These are phyloP conservation scores for Carassius carassius DNA, from an alignment of 2,113 vertebrate genomes.

Conservation along the genomic window DNA sequence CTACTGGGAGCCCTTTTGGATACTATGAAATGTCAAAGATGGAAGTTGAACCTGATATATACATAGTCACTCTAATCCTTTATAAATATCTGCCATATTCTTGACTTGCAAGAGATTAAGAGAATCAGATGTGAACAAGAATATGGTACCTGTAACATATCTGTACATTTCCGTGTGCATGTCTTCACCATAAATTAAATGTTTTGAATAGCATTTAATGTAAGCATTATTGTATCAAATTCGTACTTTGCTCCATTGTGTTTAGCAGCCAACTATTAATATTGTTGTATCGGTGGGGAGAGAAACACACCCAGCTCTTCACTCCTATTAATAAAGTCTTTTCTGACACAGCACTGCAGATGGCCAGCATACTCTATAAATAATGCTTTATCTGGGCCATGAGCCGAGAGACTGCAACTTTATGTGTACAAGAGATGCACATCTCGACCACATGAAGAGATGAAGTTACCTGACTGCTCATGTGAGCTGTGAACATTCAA, in stretches of 20 bases:
- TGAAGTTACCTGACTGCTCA: neutral
- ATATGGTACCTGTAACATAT: neutral
- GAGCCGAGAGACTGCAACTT: conserved; percentile 22
- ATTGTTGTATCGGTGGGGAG: conserved; percentile 16
- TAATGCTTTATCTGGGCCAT: conserved; percentile 62
- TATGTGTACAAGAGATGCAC: conserved; percentile 25
- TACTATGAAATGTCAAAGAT: neutral
- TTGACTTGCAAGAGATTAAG: neutral
- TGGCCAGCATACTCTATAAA: conserved; percentile 67
- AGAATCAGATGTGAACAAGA: neutral
- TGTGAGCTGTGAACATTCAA: conserved; percentile 7
- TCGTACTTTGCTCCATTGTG: neutral
- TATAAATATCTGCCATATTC: neutral
- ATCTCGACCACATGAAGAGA: conserved; percentile 12
- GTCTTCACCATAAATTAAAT: neutral
- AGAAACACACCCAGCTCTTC: conserved; percentile 23
- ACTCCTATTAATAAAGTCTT: conserved; percentile 45
- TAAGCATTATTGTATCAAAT: neutral
- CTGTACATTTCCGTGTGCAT: neutral
- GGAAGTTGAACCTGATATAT: neutral
- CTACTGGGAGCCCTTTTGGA: neutral
- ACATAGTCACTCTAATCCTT: neutral
- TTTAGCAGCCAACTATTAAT: conserved; percentile 45
- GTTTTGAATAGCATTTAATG: neutral
- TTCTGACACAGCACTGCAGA: conserved; percentile 42